Conservation (phyloP, 2,113 vertebrate species). For the Eulemur rufifrons region DNA sequence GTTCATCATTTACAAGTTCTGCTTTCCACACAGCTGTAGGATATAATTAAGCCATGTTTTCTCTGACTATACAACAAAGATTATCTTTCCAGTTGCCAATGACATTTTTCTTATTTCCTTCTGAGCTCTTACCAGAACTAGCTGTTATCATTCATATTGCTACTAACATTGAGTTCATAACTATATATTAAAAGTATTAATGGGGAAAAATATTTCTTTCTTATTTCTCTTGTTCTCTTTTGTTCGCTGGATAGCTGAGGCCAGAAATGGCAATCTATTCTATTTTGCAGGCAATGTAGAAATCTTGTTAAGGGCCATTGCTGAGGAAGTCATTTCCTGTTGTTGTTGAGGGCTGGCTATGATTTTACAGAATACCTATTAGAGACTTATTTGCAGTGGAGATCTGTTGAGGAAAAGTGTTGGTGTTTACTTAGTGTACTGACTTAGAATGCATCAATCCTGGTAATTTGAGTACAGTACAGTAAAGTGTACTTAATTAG, state of each 20-base stretch:
- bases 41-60: background rate
- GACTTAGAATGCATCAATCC: background rate
- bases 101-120: background rate
- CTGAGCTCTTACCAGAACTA: background rate
- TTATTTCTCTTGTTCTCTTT: background rate
- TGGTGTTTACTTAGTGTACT: background rate
- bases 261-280: background rate
- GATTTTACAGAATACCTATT: background rate
- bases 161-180: background rate
- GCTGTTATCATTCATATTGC: background rate
- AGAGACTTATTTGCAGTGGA: background rate
- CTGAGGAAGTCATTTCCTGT: background rate
- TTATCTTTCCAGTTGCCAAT: background rate
- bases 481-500: background rate
- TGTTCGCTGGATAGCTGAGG: background rate
- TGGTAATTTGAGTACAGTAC: background rate
- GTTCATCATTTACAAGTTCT: background rate
- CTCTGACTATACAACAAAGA: background rate
- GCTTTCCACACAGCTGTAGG: background rate
- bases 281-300: background rate
- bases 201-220: background rate
- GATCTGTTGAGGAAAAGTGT: background rate
- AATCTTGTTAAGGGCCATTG: background rate
- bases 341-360: background rate
- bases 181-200: background rate